These are phyloP conservation scores for Macaria liturata DNA, from an alignment of 2,888 invertebrate species.

Conservation along the genomic window DNA sequence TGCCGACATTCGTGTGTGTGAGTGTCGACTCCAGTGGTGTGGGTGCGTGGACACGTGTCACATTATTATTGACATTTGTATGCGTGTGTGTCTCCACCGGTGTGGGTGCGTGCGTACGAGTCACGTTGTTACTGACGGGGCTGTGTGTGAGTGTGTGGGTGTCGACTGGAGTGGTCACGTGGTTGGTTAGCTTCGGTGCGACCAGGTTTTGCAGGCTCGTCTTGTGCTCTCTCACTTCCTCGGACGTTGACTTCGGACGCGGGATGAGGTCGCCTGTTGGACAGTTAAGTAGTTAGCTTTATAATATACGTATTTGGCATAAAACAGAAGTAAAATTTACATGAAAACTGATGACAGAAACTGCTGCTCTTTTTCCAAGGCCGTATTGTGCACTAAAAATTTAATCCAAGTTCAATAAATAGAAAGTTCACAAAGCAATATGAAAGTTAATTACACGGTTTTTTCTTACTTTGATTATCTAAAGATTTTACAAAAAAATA, in stretches of 20 bases:
- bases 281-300: conserved; percentile 12
- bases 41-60: conserved; percentile 23
- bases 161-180: conserved; percentile 41
- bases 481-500: no score
- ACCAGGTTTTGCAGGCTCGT: conserved; percentile 66
- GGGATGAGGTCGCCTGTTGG: conserved; percentile 57
- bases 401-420: no score
- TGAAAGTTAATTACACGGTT: no score
- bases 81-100: conserved; percentile 3
- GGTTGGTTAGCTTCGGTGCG: conserved; percentile 52
- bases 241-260: conserved; percentile 70
- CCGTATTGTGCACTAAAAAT: no score
- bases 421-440: not conserved
- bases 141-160: conserved; percentile 36
- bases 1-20: conserved; percentile 16
- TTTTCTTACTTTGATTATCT: no score
- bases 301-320: no score
- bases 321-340: no score
- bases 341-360: no score
- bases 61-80: conserved; percentile 20
- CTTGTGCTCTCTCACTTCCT: conserved; percentile 75
- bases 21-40: conserved; percentile 28
- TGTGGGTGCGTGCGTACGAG: conserved; percentile 45
- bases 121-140: not conserved
- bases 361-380: no score